Percentiles rank a stretch among this genome's conserved stretches.
Evolutionary conservation across 2,797 vertebrate genomes (phyloP).

Genomic region (Peromyscus melanophrys): DNA sequence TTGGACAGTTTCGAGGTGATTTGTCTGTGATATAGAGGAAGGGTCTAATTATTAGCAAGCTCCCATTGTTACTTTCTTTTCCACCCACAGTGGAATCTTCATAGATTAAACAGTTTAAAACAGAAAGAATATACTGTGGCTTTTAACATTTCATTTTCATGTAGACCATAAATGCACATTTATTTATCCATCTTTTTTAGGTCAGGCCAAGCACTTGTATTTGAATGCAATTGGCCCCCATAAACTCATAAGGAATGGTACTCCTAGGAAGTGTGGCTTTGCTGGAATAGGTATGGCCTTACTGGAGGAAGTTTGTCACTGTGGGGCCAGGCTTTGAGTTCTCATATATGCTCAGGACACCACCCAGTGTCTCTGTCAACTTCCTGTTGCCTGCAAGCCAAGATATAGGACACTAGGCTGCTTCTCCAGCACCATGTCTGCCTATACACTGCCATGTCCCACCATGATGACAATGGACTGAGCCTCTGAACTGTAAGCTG

Average conservation of each 20-base stretch:
- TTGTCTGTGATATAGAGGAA: neutral
- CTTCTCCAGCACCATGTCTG: neutral
- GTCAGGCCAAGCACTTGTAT: neutral
- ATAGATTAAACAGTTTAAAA: slow-evolving; percentile 11
- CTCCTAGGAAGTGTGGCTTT: neutral
- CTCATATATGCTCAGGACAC: neutral
- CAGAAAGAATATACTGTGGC: neutral
- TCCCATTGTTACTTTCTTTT: neutral
- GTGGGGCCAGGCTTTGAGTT: neutral
- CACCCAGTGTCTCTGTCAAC: neutral
- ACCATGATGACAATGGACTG: neutral
- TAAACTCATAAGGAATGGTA: neutral
- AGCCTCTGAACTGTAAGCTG: neutral
- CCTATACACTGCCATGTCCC: neutral
- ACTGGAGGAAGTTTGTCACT: neutral
- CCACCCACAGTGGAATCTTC: neutral
- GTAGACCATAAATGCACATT: neutral
- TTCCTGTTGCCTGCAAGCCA: neutral
- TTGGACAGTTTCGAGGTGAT: neutral
- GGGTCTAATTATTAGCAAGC: neutral
- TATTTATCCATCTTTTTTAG: slow-evolving; percentile 41
- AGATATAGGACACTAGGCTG: neutral
- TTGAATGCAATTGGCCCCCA: neutral
- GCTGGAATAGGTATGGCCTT: neutral
- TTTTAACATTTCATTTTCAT: slow-evolving; percentile 35